Conservation (phyloP, 2,113 vertebrate genomes). For the Acinonyx jubatus region DNA sequence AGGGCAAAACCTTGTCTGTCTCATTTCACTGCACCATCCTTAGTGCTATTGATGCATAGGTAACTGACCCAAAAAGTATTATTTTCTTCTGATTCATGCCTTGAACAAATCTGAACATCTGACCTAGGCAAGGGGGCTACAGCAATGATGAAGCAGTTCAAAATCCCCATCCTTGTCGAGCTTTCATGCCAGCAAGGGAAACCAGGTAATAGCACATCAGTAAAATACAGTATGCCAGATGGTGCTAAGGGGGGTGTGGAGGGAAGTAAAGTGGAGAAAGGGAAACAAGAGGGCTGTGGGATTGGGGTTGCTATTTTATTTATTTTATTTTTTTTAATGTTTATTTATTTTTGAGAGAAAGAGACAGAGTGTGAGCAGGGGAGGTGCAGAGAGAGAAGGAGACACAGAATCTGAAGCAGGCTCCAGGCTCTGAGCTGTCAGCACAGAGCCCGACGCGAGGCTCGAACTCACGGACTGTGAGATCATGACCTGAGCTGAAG, state of each 20-base stretch:
- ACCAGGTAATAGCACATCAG: not conserved
- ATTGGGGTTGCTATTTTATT: not conserved
- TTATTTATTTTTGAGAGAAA: too few species aligned
- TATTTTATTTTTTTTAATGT: too few species aligned
- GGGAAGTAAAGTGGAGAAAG: not conserved
- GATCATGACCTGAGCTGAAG: too few species aligned
- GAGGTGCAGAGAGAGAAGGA: too few species aligned
- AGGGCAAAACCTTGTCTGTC: not conserved
- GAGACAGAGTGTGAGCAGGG: too few species aligned
- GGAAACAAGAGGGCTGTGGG: not conserved
- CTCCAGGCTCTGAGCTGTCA: too few species aligned
- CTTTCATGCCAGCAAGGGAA: not conserved
- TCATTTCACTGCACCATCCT: not conserved
- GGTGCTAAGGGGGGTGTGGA: not conserved
- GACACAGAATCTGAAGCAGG: too few species aligned
- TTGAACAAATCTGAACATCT: not conserved
- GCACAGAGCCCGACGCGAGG: too few species aligned
- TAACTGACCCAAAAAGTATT: not conserved
- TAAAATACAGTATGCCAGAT: not conserved
- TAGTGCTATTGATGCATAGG: not conserved
- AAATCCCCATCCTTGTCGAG: not conserved
- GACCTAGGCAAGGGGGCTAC: not conserved
- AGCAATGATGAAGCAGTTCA: not conserved
- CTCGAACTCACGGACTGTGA: too few species aligned
- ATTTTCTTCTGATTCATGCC: not conserved